Evolutionary conservation across 2,797 vertebrate genomes (phyloP), one percentile per base, ranked within the genome.

Genomic region (Melanotaenia trifasciata): DNA sequence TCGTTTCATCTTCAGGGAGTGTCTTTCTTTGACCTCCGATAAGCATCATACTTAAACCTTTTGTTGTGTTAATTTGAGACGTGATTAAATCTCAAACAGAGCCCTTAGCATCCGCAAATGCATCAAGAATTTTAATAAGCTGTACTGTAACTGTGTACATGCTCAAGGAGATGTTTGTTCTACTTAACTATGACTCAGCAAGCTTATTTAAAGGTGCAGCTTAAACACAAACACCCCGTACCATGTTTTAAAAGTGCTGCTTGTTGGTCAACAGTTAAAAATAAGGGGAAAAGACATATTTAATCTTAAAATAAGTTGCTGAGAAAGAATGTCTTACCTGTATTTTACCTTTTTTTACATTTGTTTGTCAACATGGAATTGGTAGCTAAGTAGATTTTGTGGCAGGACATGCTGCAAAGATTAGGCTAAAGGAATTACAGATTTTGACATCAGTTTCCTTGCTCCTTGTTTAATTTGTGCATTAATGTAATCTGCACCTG

Each of bases 41-140:
- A 57, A 83, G 45, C 51, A 58, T 77, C 60, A 60, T 38, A 58
- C 43, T 77, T 85, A 64, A 74, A 74, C 63, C 45, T 79, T 84
- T 83, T 71, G 75, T 80, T 74, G 69, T 81, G 70, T 74, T 88
- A 59, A 87, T 87, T 82, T 76, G 50, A 64, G 61, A 71, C 22
- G 0, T 79, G 72, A 88, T 85, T 81, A 72, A 28, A 74, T 87
- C 74, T 80, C 24, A 72, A 62, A 81, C 28, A 59, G 57, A 76
- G 50, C 35, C 30, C 63, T 64, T 69, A 56, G 67, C 36, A 60
- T 76, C 40, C 60, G 32, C 5, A 36, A 77, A 67, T 18, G 16
- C 56, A 72, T 50, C 5, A 20, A 0, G 51, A 75, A 81, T 83
- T 64, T 50, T 67, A 80, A 84, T 51, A 35, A 56, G 61, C 7